phyloP scores from a whole-genome alignment of 64 coral and sea anemone species.

The Cladopsammia gracilis region DNA sequence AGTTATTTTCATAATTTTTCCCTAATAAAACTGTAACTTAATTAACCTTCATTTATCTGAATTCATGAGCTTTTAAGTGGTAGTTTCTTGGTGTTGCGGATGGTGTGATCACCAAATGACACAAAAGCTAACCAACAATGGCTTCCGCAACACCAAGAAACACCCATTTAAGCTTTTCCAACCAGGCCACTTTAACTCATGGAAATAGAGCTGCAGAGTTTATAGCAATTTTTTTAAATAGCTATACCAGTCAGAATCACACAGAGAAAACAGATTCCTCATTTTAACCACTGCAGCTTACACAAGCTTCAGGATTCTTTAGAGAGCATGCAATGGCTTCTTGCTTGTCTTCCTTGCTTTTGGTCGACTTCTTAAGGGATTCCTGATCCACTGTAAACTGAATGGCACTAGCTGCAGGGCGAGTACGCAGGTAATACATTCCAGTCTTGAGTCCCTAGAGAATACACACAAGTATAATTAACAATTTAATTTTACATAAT shows the following conservation, averaged over 20 bases:
- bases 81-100: too few species aligned
- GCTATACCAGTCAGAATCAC: not conserved
- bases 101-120: too few species aligned
- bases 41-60: too few species aligned
- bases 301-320: conserved; percentile 82
- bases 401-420: conserved; percentile 97
- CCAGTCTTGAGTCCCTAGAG: conserved; percentile 97
- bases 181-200: too few species aligned
- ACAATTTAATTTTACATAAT: not conserved
- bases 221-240: too few species aligned
- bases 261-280: not conserved
- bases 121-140: too few species aligned
- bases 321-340: conserved; percentile 66
- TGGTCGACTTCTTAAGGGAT: conserved; percentile 62
- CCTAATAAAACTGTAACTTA: too few species aligned
- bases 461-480: not conserved
- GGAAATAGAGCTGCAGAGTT: too few species aligned
- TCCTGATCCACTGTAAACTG: conserved; percentile 98
- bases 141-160: too few species aligned
- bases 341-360: conserved; percentile 58
- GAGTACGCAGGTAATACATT: conserved; percentile 95
- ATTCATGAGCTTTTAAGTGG: too few species aligned
- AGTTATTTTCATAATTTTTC: too few species aligned
- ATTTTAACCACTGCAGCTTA: conserved; percentile 84
- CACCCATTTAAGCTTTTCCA: too few species aligned